Base-by-base conservation (phyloP, 2,888 invertebrate species). In the Entomobrya proxima region DNA sequence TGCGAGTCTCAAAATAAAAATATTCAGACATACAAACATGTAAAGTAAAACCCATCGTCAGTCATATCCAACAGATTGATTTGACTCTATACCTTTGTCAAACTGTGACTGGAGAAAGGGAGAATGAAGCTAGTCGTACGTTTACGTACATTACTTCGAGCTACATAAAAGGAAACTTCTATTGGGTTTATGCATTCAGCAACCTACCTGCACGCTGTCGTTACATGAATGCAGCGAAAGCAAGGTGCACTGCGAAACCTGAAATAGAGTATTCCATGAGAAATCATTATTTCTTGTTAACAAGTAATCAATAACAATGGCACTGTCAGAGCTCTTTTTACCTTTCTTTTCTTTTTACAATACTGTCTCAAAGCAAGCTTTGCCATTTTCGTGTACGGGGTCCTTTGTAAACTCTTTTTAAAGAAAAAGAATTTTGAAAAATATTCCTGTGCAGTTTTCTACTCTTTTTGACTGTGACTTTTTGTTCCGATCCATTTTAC, bases 241-340 rank as follows among this genome's bases (percentile, higher is more conserved):
- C 44, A 78, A 78, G 78, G 78, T 78, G 78, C 21, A 35, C 35
- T 15, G 78, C n/a, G 7, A 40, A 21, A 37, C 21, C 32, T 40
- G 75, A 50, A 74, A 40, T 6, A 30, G 64, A 27, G 44, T 61
- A 64, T 78, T 67, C 52, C 78, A 78, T 78, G 78, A 78, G 78
- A 78, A 78, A 78, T 32, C 61, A 40, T n/a, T n/a, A n/a, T 78
- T 11, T 55, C 44, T 24, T 76, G n/a, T n/a, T n/a, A n/a, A n/a
- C 30, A n/a, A 47, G 15, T 27, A 72, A 74, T 47, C 50, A 18
- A 67, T 67, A n/a, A 78, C 78, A 78, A 78, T 78, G 24, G 50
- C 78, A 78, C 78, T 21, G 78, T 32, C 67, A 78, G 78, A 47
- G 35, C 40, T 40, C 40, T 40, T 67, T 67, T 67, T 58, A 9